Conservation (phyloP, 2,797 vertebrate genomes). For the Enteromius treurensis region DNA sequence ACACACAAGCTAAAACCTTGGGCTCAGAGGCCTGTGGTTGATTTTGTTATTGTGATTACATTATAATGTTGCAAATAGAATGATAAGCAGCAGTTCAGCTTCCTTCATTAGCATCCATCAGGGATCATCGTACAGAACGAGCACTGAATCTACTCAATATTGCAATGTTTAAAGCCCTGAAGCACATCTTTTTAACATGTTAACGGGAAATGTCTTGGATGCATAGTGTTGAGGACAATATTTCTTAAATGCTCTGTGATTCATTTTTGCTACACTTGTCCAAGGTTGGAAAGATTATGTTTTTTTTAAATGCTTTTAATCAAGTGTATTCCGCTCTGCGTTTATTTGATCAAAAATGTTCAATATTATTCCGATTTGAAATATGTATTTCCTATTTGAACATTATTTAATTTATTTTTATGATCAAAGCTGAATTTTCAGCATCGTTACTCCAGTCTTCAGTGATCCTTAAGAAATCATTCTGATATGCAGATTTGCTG, state of each 20-base stretch:
- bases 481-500: background rate
- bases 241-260: background rate
- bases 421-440: background rate
- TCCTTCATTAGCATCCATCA: slow-evolving; percentile 9
- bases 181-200: no score
- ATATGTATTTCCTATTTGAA: background rate
- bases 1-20: background rate
- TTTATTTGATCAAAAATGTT: background rate
- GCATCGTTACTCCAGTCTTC: background rate
- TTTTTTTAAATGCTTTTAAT: background rate
- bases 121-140: background rate
- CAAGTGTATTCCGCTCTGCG: background rate
- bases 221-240: background rate
- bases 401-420: background rate
- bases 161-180: background rate
- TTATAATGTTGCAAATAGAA: background rate
- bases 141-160: background rate
- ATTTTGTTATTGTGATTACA: slow-evolving; percentile 1
- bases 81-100: background rate
- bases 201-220: background rate
- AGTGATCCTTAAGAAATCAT: background rate
- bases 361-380: background rate
- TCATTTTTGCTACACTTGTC: background rate
- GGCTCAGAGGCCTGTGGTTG: background rate
- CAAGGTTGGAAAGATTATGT: background rate